phyloP scores from a whole-genome alignment of 2,797 vertebrate genomes.

The Anisognathus igniventris region DNA sequence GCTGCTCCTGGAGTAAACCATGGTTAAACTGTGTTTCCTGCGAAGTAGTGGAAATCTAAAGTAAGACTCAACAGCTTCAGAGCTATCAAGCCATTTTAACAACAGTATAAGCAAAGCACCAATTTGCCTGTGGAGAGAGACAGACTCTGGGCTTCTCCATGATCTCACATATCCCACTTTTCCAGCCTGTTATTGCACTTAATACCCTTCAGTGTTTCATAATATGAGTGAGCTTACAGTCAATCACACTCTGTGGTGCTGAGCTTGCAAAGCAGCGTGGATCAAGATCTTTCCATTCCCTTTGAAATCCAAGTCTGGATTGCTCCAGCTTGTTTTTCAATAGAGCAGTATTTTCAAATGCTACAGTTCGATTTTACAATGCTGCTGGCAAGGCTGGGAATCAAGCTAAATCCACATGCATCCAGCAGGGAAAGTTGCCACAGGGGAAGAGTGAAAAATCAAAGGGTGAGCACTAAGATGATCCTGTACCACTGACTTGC shows the following conservation, averaged over 20 bases:
- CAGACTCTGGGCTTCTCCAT: neutral
- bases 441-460: neutral
- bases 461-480: slow-evolving; percentile 1
- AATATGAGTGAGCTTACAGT: neutral
- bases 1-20: neutral
- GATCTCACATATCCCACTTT: neutral
- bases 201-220: neutral
- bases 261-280: neutral
- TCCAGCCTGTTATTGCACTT: neutral
- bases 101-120: neutral
- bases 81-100: neutral
- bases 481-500: neutral
- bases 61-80: neutral
- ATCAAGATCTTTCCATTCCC: neutral
- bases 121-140: neutral
- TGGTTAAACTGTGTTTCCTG: neutral
- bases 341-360: slow-evolving; percentile 19
- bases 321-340: slow-evolving; percentile 32
- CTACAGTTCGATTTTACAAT: slow-evolving; percentile 21
- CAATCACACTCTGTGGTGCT: neutral
- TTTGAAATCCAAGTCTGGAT: slow-evolving; percentile 36
- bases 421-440: slow-evolving; percentile 16
- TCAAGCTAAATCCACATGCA: slow-evolving; percentile 18
- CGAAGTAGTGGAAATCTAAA: neutral
- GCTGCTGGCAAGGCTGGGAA: slow-evolving; percentile 20